Conservation (phyloP, 2,888 invertebrate genomes). For the Parthenolecanium corni region DNA sequence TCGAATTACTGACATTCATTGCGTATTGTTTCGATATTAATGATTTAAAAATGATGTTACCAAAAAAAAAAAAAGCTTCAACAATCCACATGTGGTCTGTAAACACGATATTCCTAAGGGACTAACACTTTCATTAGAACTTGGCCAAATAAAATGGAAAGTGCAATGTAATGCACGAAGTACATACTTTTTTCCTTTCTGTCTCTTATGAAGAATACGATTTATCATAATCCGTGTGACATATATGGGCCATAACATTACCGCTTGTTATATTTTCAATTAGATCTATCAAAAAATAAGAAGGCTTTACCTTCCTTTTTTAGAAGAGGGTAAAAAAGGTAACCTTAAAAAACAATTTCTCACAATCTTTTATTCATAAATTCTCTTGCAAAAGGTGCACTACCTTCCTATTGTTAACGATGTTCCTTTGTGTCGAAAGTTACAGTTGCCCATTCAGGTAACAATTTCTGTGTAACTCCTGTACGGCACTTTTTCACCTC, state of each 20-base stretch:
- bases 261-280: constrained; percentile 26
- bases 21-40: constrained; percentile 11
- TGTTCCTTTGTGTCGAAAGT: constrained; percentile 7
- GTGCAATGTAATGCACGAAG: constrained; percentile 3
- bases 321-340: background rate
- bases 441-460: constrained; percentile 14
- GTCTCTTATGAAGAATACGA: background rate
- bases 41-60: constrained; percentile 19
- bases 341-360: constrained; percentile 23
- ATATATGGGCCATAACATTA: constrained; percentile 27
- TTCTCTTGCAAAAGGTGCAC: constrained; percentile 18
- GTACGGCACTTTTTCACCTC: constrained; percentile 6
- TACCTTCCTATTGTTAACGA: constrained; percentile 18
- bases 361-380: constrained; percentile 27
- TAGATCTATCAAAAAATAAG: constrained; percentile 21
- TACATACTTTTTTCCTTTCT: background rate
- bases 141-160: background rate
- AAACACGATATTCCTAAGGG: background rate
- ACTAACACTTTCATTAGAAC: background rate
- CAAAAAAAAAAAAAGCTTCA: background rate
- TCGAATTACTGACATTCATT: too few relatives aligned
- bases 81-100: constrained; percentile 15
- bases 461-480: background rate
- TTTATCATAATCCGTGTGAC: constrained; percentile 26
- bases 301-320: background rate